These are phyloP conservation scores for Micrasema minimum DNA, from an alignment of 1,140 invertebrate genomes.

Conservation along the genomic window DNA sequence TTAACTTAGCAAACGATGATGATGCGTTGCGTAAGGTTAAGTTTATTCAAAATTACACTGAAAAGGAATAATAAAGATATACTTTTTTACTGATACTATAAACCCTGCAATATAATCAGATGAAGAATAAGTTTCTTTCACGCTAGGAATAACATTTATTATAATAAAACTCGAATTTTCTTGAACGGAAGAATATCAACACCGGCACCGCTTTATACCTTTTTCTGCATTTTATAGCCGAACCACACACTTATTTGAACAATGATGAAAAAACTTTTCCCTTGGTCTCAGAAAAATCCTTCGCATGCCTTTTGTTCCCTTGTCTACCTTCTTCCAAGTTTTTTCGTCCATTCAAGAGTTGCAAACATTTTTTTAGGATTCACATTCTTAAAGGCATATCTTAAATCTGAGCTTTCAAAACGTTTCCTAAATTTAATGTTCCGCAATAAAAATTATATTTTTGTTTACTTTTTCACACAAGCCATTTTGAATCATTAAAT, in stretches of 20 bases:
- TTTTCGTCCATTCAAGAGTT: conserved; percentile 16
- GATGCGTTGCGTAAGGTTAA: no score
- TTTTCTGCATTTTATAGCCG: conserved; percentile 34
- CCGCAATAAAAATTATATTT: no score
- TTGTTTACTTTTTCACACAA: no score
- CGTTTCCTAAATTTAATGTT: no score
- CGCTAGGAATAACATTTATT: neutral
- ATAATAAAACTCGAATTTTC: conserved; percentile 30
- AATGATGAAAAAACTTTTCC: conserved; percentile 42
- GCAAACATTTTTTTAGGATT: conserved; percentile 24
- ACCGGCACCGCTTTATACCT: conserved; percentile 9
- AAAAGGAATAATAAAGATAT: no score
- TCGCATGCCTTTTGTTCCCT: conserved; percentile 30
- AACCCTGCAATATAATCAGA: no score
- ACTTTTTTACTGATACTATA: no score
- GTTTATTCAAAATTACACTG: no score
- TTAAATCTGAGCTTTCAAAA: neutral
- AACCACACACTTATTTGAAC: conserved; percentile 41
- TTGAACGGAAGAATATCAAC: conserved; percentile 9
- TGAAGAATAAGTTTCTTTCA: neutral
- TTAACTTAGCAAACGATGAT: no score
- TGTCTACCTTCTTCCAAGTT: conserved; percentile 16
- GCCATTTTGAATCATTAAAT: no score
- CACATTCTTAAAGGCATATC: conserved; percentile 1
- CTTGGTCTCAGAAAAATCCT: conserved; percentile 31